Evolutionary conservation across 2,797 vertebrate species (phyloP).

Genomic region (Xerus rutilus): DNA sequence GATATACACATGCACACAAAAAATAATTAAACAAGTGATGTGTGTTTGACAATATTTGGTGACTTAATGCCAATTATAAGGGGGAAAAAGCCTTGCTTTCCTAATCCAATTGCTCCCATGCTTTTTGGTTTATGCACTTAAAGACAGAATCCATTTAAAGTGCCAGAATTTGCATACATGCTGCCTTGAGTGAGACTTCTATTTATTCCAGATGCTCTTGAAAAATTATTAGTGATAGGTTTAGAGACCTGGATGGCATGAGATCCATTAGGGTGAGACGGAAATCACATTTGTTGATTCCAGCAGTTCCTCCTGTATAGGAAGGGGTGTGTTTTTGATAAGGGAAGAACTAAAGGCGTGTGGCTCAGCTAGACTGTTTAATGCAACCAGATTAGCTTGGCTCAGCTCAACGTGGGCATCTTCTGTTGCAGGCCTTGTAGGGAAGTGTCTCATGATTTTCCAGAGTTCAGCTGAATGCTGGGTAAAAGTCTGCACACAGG

Average conservation of each 20-base stretch:
- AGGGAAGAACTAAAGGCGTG: conserved; percentile 63
- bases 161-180: conserved; percentile 77
- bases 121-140: conserved; percentile 77
- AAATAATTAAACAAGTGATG: conserved; percentile 77
- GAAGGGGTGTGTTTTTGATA: conserved; percentile 81
- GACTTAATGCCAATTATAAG: conserved; percentile 76
- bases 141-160: conserved; percentile 78
- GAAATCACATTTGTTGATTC: conserved; percentile 75
- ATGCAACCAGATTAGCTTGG: conserved; percentile 71
- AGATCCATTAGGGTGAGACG: conserved; percentile 80
- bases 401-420: conserved; percentile 60
- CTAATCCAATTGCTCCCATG: conserved; percentile 67
- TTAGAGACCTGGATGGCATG: conserved; percentile 75
- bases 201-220: conserved; percentile 79
- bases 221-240: conserved; percentile 80
- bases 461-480: conserved; percentile 70
- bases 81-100: conserved; percentile 40
- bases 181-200: conserved; percentile 79
- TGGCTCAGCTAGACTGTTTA: conserved; percentile 69
- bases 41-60: conserved; percentile 74
- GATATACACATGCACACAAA: conserved; percentile 59
- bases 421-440: conserved; percentile 54
- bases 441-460: conserved; percentile 80
- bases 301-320: conserved; percentile 65
- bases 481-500: conserved; percentile 62